Conservation (phyloP, 2,797 vertebrate genomes). For the Gambusia yucatana region DNA sequence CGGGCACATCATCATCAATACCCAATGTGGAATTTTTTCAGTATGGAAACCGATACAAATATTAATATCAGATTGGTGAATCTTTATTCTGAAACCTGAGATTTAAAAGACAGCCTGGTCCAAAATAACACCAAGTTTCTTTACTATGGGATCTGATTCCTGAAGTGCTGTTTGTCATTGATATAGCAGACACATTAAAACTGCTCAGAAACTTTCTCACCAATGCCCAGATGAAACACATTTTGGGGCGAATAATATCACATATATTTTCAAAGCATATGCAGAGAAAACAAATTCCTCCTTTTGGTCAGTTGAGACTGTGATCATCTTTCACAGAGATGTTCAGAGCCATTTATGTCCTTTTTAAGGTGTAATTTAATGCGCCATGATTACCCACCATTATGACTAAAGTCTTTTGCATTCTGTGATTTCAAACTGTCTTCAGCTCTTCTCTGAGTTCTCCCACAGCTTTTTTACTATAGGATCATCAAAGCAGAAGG, state of each 20-base stretch:
- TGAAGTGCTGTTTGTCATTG: background rate
- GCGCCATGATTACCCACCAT: conserved; percentile 26
- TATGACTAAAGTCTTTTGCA: conserved; percentile 19
- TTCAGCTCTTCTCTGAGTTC: conserved; percentile 9
- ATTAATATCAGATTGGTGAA: too few species aligned
- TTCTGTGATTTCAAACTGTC: conserved; percentile 1
- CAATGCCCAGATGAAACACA: background rate
- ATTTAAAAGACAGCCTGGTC: background rate
- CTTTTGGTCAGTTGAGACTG: background rate
- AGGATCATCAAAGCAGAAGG: conserved; percentile 34
- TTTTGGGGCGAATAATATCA: background rate
- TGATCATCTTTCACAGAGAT: background rate
- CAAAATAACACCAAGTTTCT: background rate
- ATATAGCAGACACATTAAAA: background rate
- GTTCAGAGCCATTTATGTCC: background rate
- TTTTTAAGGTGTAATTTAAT: background rate
- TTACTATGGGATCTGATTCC: background rate
- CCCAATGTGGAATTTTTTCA: too few species aligned
- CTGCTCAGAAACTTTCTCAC: background rate
- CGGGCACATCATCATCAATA: too few species aligned
- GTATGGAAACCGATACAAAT: too few species aligned
- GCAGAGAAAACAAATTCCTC: background rate
- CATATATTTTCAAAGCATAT: background rate
- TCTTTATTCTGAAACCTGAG: too few species aligned
- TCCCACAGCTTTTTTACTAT: conserved; percentile 27